Conservation (phyloP, 2,113 vertebrate genomes). For the Martes martes region DNA sequence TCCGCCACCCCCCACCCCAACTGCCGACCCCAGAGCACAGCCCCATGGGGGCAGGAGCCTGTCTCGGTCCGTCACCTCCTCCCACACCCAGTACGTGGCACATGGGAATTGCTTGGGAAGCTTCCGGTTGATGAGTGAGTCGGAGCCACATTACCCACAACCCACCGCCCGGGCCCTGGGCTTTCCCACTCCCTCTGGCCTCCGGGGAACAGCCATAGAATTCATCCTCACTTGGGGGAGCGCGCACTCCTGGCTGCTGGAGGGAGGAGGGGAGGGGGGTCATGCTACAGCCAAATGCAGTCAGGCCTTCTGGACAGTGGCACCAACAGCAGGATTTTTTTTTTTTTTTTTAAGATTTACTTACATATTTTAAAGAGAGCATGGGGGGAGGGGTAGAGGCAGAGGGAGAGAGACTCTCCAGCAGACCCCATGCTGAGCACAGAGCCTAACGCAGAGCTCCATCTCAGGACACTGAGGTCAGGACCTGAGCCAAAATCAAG, state of each 20-base stretch:
- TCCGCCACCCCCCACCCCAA: accelerated
- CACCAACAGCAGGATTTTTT: neutral
- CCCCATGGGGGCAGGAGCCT: accelerated
- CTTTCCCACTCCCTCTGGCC: neutral
- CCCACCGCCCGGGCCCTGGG: neutral
- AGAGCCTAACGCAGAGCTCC: neutral
- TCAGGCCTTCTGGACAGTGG: neutral
- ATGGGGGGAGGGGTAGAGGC: neutral
- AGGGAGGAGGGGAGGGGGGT: accelerated
- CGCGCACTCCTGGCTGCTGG: no score
- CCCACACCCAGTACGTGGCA: neutral
- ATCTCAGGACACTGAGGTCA: neutral
- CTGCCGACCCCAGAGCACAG: accelerated
- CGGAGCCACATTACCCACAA: neutral
- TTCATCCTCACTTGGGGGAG: neutral
- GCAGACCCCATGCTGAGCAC: neutral
- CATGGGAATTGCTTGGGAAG: neutral
- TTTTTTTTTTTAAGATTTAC: neutral
- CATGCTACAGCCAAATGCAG: neutral
- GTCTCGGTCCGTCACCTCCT: accelerated
- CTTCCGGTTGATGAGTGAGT: neutral
- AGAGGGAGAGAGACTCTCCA: neutral
- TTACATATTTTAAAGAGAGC: neutral
- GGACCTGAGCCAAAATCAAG: neutral
- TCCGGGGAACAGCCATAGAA: neutral